Base-by-base conservation (phyloP, 2,797 vertebrate genomes). In the Eulemur mongoz region DNA sequence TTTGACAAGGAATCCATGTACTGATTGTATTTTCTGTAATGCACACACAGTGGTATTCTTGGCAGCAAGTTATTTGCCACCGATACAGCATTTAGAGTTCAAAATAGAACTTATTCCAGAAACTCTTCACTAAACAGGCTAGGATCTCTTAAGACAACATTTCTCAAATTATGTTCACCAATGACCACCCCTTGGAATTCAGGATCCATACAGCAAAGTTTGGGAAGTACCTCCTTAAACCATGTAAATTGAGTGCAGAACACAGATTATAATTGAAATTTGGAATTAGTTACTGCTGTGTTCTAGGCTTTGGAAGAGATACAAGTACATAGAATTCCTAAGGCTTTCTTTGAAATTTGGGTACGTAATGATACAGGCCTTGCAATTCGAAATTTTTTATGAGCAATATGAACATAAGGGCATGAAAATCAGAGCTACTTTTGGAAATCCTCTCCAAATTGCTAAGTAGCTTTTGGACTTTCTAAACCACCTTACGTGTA, bases 1-100 rank as follows among this genome's bases (percentile, higher is more conserved):
- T 57, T 52, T 3, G n/a, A 89, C 32, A 35, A 86, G 81, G 76
- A 96, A 87, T 87, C 63, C 32, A 84, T 84, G 70, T 83, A 52
- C 45, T 82, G 52, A n/a, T 86, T 92, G 40, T 89, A 43, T 72
- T 90, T 95, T 92, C 59, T 72, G 45, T 84, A 95, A 85, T 89
- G 88, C 63, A 10, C 43, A 91, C 54, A 85, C 14, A 40, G 15
- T 72, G 48, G 73, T 95, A 91, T 95, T 76, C 72, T 88, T 95
- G 78, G 38, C 59, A 97, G 88, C 76, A 40, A 85, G n/a, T 93
- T 76, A 67, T 93, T 79, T 95, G 32, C 32, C 1, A 18, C 63
- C 82, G 54, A 63, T 88, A 75, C 18, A 91, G 6, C 14, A 54
- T n/a, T 92, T 72, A 35, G 22, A 84, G 75, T 83, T 93, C 65